These are phyloP conservation scores for Malacoraja senta DNA, from an alignment of 2,797 vertebrate species.

Conservation along the genomic window DNA sequence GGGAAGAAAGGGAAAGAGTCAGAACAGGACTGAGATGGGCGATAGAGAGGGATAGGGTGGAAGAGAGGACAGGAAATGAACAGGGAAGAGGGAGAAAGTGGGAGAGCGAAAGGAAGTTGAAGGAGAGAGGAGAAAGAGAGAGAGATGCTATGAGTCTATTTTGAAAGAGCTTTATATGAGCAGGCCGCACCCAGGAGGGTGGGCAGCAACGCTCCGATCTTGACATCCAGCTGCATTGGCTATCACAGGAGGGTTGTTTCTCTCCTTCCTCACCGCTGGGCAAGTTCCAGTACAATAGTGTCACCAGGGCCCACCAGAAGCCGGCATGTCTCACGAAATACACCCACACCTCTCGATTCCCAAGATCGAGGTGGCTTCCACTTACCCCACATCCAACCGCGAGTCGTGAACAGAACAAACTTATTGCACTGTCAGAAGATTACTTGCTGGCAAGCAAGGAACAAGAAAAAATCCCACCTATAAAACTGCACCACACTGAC, in stretches of 20 bases:
- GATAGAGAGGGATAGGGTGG: too few species aligned
- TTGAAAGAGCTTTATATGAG: not conserved
- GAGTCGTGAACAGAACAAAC: not conserved
- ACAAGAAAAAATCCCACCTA: not conserved
- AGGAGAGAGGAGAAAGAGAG: not conserved
- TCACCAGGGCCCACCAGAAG: not conserved
- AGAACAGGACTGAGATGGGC: too few species aligned
- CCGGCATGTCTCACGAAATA: not conserved
- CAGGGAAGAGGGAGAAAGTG: too few species aligned
- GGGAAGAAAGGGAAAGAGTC: too few species aligned
- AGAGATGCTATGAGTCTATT: not conserved
- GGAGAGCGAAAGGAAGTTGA: too few species aligned
- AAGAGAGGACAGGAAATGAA: too few species aligned
- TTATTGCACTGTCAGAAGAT: not conserved
- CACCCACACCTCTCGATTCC: not conserved
- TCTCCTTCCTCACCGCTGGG: too few species aligned
- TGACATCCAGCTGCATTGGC: not conserved
- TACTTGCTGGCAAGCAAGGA: not conserved
- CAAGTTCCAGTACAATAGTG: not conserved
- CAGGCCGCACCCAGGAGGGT: not conserved
- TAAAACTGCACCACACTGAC: not conserved
- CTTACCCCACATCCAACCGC: not conserved
- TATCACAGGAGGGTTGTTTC: not conserved
- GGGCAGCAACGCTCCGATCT: too few species aligned
- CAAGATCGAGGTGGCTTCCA: not conserved